Conservation (phyloP, 2,113 vertebrate genomes). For the Hemibagrus wyckioides region DNA sequence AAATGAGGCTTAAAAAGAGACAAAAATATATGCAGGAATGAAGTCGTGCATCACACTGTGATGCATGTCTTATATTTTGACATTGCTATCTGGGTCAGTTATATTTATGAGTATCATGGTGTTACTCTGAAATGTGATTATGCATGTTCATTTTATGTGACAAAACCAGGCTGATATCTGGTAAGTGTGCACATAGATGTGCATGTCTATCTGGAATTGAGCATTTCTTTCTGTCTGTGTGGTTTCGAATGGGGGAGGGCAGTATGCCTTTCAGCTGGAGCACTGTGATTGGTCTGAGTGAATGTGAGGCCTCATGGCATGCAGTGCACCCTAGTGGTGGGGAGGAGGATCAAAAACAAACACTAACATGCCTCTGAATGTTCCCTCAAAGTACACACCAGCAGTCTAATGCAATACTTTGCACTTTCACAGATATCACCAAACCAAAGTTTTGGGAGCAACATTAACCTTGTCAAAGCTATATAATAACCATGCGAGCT, state of each 20-base stretch:
- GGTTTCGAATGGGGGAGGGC: constrained; percentile 52
- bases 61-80: constrained; percentile 51
- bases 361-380: neutral
- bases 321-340: constrained; percentile 75
- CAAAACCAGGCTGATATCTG: constrained; percentile 59
- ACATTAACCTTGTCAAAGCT: neutral
- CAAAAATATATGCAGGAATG: constrained; percentile 58
- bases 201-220: constrained; percentile 39
- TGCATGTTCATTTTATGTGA: constrained; percentile 61
- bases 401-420: neutral
- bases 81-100: constrained; percentile 66
- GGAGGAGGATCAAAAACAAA: constrained; percentile 41
- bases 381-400: neutral
- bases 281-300: constrained; percentile 58
- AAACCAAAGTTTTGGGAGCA: neutral
- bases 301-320: constrained; percentile 50
- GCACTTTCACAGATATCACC: neutral
- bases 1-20: constrained; percentile 3
- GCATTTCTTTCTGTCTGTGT: constrained; percentile 43
- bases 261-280: constrained; percentile 49
- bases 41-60: constrained; percentile 51
- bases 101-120: constrained; percentile 65
- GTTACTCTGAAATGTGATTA: constrained; percentile 69
- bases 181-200: constrained; percentile 2
- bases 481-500: neutral